These are phyloP conservation scores for Gasterosteus aculeatus DNA, from an alignment of 2,113 vertebrate species.

Conservation along the genomic window DNA sequence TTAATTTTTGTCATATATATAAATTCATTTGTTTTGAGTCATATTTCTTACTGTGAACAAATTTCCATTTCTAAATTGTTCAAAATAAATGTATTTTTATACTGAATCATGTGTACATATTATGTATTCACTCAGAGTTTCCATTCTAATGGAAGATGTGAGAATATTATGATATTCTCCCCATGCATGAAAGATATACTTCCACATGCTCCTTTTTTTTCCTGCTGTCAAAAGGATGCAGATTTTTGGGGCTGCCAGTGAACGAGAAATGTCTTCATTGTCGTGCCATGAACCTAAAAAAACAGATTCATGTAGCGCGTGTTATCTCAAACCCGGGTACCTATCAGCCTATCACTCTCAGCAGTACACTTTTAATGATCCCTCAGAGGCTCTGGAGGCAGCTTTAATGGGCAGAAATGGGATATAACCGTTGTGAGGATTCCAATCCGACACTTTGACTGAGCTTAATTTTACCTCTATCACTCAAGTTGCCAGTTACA, in stretches of 20 bases:
- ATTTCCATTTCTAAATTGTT: conserved; percentile 79
- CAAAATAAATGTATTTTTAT: conserved; percentile 85
- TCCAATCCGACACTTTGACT: conserved; percentile 60
- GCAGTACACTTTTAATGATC: conserved; percentile 58
- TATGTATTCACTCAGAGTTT: background rate
- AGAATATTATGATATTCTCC: background rate
- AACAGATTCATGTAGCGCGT: conserved; percentile 11
- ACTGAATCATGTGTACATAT: conserved; percentile 54
- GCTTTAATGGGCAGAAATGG: conserved; percentile 68
- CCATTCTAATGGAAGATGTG: background rate
- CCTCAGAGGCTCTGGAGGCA: conserved; percentile 44
- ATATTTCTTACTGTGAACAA: conserved; percentile 80
- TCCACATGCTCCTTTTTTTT: background rate
- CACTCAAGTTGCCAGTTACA: conserved; percentile 49
- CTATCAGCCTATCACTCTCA: conserved; percentile 37
- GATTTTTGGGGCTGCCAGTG: background rate
- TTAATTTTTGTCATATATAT: conserved; percentile 62
- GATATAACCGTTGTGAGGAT: conserved; percentile 62
- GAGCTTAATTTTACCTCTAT: conserved; percentile 46
- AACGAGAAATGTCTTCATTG: background rate
- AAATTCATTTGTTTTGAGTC: conserved; percentile 58
- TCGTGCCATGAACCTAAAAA: conserved; percentile 20
- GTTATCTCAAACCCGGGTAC: conserved; percentile 40
- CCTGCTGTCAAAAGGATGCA: background rate
- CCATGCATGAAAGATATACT: no score